Evolutionary conservation across 2,797 vertebrate species (phyloP), one percentile per base, ranked within the genome.

Genomic region (Pseudopleuronectes americanus): DNA sequence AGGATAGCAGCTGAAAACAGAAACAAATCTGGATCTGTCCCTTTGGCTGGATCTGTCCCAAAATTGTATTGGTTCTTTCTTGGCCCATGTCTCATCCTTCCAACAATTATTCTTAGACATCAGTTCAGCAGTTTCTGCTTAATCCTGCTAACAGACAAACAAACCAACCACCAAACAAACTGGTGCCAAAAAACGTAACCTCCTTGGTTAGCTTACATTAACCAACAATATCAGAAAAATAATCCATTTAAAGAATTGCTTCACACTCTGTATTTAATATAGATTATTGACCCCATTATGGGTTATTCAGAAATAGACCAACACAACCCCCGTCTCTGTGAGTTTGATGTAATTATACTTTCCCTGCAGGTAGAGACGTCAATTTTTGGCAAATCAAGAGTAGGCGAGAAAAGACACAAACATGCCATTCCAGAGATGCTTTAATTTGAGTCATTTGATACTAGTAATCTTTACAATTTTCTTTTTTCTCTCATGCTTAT

Each of bases 261-360:
- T 74, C 70, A 67, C 54, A 79, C 38, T 70, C 43, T 65, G 69
- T 80, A 85, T 89, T 81, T 87, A 84, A 82, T 68, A 43, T 58
- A 73, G 66, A 78, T 77, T 66, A 74, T 57, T 82, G 81, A 77
- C 80, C 69, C 24, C 57, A 48, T 84, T 69, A 80, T 76, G 26
- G 73, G 67, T 68, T 62, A 84, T 70, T 68, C 36, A 73, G 69
- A 89, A 89, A 90, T 83, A 58, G 74, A 88, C 54, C 64, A 57
- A 41, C 80, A 43, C 41, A 43, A 17, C 41, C 14, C 41, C 68
- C 51, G 22, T 62, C 65, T 81, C 49, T 74, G 75, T 70, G 38
- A 64, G 52, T 85, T 79, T 80, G 67, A 84, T 83, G 75, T 92
- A 92, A 91, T 92, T 86, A 87, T 83, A 89, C 79, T 64, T 74